phyloP scores from a whole-genome alignment of 2,113 vertebrate species.

The Eupsittula cactorum region DNA sequence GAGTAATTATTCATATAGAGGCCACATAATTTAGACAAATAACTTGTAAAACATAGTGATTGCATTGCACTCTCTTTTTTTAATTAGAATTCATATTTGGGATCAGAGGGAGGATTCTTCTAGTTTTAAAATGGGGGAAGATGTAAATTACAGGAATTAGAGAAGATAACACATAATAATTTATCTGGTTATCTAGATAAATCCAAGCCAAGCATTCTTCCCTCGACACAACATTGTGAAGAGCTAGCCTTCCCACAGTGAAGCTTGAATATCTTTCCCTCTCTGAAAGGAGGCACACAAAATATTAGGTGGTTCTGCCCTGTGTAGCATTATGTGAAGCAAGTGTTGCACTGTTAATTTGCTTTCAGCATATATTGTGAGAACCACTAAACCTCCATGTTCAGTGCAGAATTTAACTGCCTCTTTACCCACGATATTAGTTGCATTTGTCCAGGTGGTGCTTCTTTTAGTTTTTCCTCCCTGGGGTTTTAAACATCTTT shows the following conservation, averaged over 20 bases:
- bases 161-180: neutral
- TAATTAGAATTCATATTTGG: slow-evolving; percentile 13
- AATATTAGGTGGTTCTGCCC: neutral
- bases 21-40: slow-evolving; percentile 45
- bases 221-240: neutral
- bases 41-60: slow-evolving; percentile 41
- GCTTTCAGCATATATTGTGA: neutral
- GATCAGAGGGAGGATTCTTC: neutral
- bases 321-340: neutral
- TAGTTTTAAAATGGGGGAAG: neutral
- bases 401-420: neutral
- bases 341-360: neutral
- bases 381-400: neutral
- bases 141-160: neutral
- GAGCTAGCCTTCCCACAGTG: neutral
- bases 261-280: neutral
- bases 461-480: neutral
- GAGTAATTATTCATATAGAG: slow-evolving; percentile 33
- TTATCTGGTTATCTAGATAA: neutral
- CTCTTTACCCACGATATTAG: neutral
- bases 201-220: neutral
- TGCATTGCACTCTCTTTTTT: neutral
- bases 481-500: neutral
- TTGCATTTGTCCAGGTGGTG: neutral
- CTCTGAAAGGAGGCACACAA: neutral